Evolutionary conservation across 1,140 invertebrate genomes (phyloP), one percentile per base, ranked within the genome.

Genomic region (Drosophila auraria): DNA sequence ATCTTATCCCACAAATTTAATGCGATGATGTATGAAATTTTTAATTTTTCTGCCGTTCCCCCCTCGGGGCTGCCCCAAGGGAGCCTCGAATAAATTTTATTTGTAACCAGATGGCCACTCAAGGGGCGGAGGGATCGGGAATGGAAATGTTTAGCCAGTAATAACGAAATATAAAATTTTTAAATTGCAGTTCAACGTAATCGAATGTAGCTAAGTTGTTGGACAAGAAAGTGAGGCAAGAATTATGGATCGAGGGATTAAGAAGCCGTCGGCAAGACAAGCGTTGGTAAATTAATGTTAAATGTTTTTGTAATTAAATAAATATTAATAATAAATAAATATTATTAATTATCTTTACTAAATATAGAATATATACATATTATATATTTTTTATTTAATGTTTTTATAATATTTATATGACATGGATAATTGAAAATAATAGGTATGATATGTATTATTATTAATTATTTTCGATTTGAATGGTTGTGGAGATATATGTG

Each of bases 21-120:
- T 89, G 86, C 86, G 86, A 89, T 89, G 86, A 89, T 89, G 86
- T 89, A 89, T 89, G 86, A 89, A 91, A 75, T 86, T 89, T 89
- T 82, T 91, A 90, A 89, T 84, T 87, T 69, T 82, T 58, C 44
- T 59, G 54, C 61, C 50, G 30, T 47, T 25, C 53, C 64, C 45
- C 20, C 8, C 15, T 17, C 23, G 59, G 27, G 17, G 17, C 20
- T 42, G 20, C 20, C 42, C 42, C 64, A 27, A 20, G 30, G 68
- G 23, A 68, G 54, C 25, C 11, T 15, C 73, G 44, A 79, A 59
- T 45, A 20, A 61, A 69, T 58, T 54, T 69, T 6, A 38, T 50
- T 59, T 30, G 64, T 27, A 47, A 66, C 45, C 78, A 80, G 78
- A 80, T 80, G 78, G 78, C 78, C 56, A 65, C 56, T 73, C 44